A percentile compares a stretch with the other conserved stretches of the same genome.
Evolutionary conservation across 2,113 vertebrate species (phyloP).

Genomic region (Callipepla squamata): DNA sequence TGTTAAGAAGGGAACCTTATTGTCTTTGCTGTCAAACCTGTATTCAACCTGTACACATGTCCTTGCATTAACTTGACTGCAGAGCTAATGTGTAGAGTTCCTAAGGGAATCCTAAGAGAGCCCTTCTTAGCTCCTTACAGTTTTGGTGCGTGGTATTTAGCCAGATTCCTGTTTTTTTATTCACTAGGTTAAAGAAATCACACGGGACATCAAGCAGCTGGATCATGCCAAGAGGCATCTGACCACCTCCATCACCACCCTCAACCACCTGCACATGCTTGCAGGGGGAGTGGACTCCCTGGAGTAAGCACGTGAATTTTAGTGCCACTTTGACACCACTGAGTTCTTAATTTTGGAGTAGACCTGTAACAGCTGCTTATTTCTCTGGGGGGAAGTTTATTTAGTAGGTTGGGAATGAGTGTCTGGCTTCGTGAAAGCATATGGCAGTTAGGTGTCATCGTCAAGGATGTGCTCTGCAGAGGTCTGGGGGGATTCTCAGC

Average conservation of each 20-base stretch:
- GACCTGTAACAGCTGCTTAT: neutral
- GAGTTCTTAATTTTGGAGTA: rapidly evolving
- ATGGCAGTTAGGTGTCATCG: neutral
- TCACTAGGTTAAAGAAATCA: slow-evolving; percentile 95
- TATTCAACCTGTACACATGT: neutral
- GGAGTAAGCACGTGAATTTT: slow-evolving; percentile 81
- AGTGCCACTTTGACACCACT: rapidly evolving
- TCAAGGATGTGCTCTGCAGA: neutral
- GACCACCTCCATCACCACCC: slow-evolving; percentile 97
- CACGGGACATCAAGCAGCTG: slow-evolving; percentile 96
- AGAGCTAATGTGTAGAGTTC: neutral
- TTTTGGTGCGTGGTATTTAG: neutral
- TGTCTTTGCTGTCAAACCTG: neutral
- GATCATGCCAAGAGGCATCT: slow-evolving; percentile 98
- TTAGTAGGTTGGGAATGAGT: neutral
- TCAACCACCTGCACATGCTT: slow-evolving; percentile 98
- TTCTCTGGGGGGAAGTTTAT: neutral
- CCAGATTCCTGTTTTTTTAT: neutral
- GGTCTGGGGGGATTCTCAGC: neutral
- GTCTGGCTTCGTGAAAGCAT: neutral
- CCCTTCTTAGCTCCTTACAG: neutral
- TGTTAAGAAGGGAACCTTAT: neutral
- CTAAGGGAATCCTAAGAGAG: neutral
- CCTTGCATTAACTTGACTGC: neutral
- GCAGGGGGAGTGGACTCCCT: slow-evolving; percentile 95